A percentile compares a stretch with the other conserved stretches of the same genome.
phyloP scores from a whole-genome alignment of 1,140 invertebrate species.

The Orius laevigatus region DNA sequence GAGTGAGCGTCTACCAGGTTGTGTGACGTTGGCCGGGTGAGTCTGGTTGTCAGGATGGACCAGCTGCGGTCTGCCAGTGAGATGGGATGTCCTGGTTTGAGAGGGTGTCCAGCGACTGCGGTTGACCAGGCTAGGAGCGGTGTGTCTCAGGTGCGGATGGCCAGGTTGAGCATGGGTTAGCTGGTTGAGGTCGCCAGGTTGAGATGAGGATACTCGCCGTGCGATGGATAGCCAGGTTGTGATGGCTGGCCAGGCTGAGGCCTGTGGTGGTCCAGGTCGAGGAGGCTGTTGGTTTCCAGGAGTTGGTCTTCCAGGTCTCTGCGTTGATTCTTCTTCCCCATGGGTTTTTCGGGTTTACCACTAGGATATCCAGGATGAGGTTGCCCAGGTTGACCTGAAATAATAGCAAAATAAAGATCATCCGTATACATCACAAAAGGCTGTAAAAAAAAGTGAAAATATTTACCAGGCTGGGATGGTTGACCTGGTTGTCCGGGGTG shows the following conservation, averaged over 20 bases:
- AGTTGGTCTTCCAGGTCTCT: constrained; percentile 2
- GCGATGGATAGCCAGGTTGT: constrained; percentile 18
- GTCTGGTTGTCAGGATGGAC: constrained; percentile 20
- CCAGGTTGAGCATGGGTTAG: constrained; percentile 14
- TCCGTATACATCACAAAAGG: constrained; percentile 17
- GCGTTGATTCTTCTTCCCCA: constrained; percentile 20
- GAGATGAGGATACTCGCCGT: constrained; percentile 18
- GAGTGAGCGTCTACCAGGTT: too few relatives aligned
- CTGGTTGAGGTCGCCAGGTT: constrained; percentile 18
- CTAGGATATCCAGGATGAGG: constrained; percentile 18
- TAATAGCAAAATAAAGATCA: constrained; percentile 16
- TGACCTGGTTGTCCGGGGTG: constrained; percentile 10
- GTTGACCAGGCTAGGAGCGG: constrained; percentile 8
- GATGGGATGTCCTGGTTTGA: too few relatives aligned
- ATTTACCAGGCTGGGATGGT: constrained; percentile 12
- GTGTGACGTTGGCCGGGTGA: constrained; percentile 19
- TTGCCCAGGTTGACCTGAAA: constrained; percentile 18
- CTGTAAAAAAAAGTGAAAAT: constrained; percentile 20
- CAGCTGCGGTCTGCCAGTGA: too few relatives aligned
- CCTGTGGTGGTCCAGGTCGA: constrained; percentile 17
- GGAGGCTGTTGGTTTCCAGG: constrained; percentile 12
- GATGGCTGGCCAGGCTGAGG: constrained; percentile 18
- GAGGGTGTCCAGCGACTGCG: too few relatives aligned
- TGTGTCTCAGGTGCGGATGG: neutral
- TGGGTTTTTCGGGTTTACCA: constrained; percentile 16